Conservation (phyloP, 2,113 vertebrate species). For the Panurus biarmicus region DNA sequence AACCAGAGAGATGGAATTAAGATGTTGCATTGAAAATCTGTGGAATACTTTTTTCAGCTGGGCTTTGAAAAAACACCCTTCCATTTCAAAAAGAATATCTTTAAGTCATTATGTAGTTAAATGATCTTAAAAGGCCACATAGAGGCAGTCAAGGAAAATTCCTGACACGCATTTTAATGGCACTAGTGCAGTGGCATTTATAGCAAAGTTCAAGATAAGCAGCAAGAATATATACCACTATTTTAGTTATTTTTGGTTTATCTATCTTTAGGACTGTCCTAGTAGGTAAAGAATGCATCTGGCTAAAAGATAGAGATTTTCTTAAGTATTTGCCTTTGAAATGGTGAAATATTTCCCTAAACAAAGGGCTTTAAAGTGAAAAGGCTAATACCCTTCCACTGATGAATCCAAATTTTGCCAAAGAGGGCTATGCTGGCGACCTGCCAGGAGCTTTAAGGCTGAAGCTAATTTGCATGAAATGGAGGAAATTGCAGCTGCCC, state of each 20-base stretch:
- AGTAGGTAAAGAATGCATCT: background rate
- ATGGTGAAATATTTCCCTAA: background rate
- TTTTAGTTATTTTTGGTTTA: background rate
- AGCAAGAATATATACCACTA: background rate
- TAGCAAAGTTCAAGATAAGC: background rate
- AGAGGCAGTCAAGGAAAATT: conserved; percentile 9
- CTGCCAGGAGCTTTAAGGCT: conserved; percentile 44
- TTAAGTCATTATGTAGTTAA: conserved; percentile 47
- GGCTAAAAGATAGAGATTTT: background rate
- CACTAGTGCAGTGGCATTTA: conserved; percentile 9
- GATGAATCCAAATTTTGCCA: conserved; percentile 45
- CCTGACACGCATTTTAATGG: conserved; percentile 44
- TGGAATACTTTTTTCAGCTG: background rate
- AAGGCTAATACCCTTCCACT: conserved; percentile 19
- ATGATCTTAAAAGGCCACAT: conserved; percentile 22
- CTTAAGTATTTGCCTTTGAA: background rate
- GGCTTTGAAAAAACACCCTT: background rate
- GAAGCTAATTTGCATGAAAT: conserved; percentile 61
- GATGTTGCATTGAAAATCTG: conserved; percentile 1
- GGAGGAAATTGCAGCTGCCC: conserved; percentile 62
- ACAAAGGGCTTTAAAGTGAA: conserved; percentile 9
- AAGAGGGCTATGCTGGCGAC: background rate
- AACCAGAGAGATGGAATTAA: background rate
- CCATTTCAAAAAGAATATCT: conserved; percentile 53
- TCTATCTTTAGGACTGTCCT: background rate